A percentile compares a stretch with the other conserved stretches of the same genome.
Conservation (phyloP, 2,888 invertebrate genomes). For the Sarcophaga carnaria region DNA sequence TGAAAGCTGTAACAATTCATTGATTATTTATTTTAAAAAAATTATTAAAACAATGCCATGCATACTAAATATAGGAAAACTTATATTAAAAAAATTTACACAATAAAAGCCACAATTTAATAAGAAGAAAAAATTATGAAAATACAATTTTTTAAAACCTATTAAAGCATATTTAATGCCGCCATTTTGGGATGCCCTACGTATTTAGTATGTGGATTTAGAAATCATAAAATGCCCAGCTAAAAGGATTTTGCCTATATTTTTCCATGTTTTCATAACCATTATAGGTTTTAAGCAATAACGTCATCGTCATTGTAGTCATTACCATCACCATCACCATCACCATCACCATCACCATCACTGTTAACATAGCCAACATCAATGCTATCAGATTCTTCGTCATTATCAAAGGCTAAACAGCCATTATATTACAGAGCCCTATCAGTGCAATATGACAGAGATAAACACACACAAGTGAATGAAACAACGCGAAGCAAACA, state of each 20-base stretch:
- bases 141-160: neutral
- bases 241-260: slow-evolving; percentile 37
- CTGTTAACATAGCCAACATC: neutral
- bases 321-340: slow-evolving; percentile 6
- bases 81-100: neutral
- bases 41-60: too few species aligned
- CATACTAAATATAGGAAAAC: neutral
- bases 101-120: neutral
- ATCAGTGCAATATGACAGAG: slow-evolving; percentile 31
- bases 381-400: neutral
- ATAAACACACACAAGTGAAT: neutral
- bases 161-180: neutral
- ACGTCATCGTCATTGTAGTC: slow-evolving; percentile 12
- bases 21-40: too few species aligned
- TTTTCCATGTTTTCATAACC: slow-evolving; percentile 24
- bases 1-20: too few species aligned
- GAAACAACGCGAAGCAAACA: neutral
- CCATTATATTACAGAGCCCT: neutral
- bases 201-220: neutral
- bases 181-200: neutral
- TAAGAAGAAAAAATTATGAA: neutral
- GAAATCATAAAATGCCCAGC: neutral
- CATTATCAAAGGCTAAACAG: neutral
- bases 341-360: slow-evolving; percentile 1
- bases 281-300: slow-evolving; percentile 15